Conservation (phyloP, 2,888 invertebrate species). For the Sesamia inferens region DNA sequence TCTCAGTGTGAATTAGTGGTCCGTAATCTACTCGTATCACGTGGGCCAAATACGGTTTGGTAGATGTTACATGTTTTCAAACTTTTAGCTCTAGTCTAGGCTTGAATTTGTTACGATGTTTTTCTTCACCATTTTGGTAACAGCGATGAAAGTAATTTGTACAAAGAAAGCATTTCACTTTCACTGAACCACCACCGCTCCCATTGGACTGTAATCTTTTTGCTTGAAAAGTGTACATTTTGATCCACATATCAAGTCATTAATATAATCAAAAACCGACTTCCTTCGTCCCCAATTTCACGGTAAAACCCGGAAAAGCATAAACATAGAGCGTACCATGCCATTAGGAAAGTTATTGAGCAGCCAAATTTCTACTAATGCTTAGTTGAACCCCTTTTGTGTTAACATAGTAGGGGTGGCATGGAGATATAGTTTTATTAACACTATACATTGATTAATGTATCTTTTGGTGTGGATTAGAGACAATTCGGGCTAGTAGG, state of each 20-base stretch:
- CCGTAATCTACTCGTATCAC: too few species aligned
- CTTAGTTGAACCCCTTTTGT: slow-evolving; percentile 20
- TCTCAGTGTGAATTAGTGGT: too few species aligned
- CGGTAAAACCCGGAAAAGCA: slow-evolving; percentile 8
- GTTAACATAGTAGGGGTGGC: slow-evolving; percentile 43
- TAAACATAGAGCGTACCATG: slow-evolving; percentile 2
- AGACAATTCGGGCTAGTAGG: too few species aligned
- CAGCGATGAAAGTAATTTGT: too few species aligned
- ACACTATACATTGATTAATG: not conserved
- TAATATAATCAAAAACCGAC: slow-evolving; percentile 14
- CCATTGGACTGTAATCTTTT: too few species aligned
- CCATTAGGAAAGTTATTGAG: slow-evolving; percentile 43
- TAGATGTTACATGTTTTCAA: too few species aligned
- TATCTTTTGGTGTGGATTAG: not conserved
- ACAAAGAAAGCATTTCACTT: too few species aligned
- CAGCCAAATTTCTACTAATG: slow-evolving; percentile 48
- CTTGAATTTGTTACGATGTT: too few species aligned
- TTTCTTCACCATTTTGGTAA: too few species aligned
- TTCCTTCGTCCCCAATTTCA: slow-evolving; percentile 7
- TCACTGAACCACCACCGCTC: too few species aligned
- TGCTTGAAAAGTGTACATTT: not conserved
- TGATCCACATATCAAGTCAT: not conserved
- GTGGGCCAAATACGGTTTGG: too few species aligned
- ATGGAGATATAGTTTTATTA: not conserved
- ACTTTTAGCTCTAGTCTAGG: too few species aligned